Evolutionary conservation across 2,888 invertebrate species (phyloP).

Genomic region (Pachymerium ferrugineum): DNA sequence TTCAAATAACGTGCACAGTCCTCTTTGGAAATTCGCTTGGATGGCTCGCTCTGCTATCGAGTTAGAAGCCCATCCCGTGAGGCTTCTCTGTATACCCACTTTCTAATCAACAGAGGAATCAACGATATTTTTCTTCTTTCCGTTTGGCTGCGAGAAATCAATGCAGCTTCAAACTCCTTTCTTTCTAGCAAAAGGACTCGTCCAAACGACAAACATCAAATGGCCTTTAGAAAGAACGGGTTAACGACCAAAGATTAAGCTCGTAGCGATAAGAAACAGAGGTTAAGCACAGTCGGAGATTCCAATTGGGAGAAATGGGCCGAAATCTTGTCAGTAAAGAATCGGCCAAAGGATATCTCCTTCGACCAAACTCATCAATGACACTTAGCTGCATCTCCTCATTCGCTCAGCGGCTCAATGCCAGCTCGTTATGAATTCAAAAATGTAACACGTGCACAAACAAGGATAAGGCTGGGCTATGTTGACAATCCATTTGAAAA

Average conservation of each 20-base stretch:
- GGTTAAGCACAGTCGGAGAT: conserved; percentile 8
- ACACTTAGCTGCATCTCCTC: neutral
- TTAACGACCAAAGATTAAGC: conserved; percentile 10
- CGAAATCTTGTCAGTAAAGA: neutral
- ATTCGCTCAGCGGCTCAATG: neutral
- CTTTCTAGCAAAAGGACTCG: neutral
- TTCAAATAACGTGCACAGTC: neutral
- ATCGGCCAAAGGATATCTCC: neutral
- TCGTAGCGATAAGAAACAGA: neutral
- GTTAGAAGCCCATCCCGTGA: conserved; percentile 17
- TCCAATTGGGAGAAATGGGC: conserved; percentile 12
- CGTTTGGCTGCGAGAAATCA: neutral
- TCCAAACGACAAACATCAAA: neutral
- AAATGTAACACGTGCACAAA: neutral
- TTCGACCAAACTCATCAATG: too few species aligned
- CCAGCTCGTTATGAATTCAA: neutral
- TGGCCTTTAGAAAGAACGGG: neutral
- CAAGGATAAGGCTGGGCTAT: neutral
- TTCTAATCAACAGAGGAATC: conserved; percentile 15
- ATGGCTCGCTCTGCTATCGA: conserved; percentile 9
- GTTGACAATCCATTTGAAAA: conserved; percentile 11
- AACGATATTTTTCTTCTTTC: conserved; percentile 4
- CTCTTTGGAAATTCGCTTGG: conserved; percentile 10
- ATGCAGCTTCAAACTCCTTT: neutral
- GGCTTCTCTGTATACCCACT: neutral